These are phyloP conservation scores for Platalea minor DNA, from an alignment of 2,797 vertebrate genomes.

Conservation along the genomic window DNA sequence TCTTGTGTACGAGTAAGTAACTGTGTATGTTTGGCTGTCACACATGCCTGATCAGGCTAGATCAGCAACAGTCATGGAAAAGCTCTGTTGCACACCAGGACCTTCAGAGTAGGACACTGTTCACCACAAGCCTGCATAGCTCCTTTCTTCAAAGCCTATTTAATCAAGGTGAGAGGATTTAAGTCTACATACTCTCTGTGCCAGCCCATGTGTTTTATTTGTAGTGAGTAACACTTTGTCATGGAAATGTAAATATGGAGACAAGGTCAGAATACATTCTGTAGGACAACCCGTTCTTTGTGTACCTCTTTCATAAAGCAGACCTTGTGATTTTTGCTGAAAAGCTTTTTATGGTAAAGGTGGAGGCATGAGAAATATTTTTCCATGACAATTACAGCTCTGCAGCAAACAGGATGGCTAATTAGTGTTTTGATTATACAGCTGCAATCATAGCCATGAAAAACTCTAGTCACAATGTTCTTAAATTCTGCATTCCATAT, in stretches of 20 bases:
- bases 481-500: not conserved
- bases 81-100: not conserved
- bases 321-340: not conserved
- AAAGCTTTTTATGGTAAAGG: not conserved
- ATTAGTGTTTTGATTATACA: not conserved
- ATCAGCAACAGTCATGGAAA: not conserved
- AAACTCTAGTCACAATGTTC: not conserved
- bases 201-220: not conserved
- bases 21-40: not conserved
- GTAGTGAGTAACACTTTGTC: not conserved
- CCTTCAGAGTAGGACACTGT: not conserved
- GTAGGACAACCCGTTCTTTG: not conserved
- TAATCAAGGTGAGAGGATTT: not conserved
- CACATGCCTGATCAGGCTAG: not conserved
- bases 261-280: not conserved
- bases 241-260: not conserved
- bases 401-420: not conserved
- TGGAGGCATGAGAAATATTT: not conserved
- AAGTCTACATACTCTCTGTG: not conserved
- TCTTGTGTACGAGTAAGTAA: accelerated
- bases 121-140: not conserved
- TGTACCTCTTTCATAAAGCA: not conserved
- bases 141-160: not conserved
- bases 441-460: not conserved
- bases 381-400: not conserved